These are phyloP conservation scores for Cygnus buccinator DNA, from an alignment of 2,113 vertebrate species.

Conservation along the genomic window DNA sequence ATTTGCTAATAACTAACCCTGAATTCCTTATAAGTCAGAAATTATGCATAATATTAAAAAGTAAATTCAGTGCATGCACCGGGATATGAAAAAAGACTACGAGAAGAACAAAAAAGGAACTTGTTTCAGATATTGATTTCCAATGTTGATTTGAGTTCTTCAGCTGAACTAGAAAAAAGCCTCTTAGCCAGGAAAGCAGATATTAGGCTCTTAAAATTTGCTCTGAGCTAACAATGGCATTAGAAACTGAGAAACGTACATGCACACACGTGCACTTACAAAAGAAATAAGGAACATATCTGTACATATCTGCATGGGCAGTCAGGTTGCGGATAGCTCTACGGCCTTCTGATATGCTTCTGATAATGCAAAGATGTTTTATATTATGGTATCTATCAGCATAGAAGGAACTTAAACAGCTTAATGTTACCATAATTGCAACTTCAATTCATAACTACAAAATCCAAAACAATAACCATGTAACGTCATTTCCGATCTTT, in stretches of 20 bases:
- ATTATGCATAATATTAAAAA: neutral
- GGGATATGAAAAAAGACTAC: neutral
- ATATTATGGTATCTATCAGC: neutral
- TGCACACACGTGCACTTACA: neutral
- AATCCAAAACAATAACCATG: neutral
- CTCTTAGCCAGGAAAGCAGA: neutral
- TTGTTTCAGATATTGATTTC: neutral
- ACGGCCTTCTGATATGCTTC: neutral
- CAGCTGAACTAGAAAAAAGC: neutral
- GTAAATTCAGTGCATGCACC: neutral
- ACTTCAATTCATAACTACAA: neutral
- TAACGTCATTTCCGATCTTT: neutral
- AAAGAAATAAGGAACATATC: neutral
- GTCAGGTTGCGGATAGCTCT: neutral
- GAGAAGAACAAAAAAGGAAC: neutral
- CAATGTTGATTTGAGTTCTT: neutral
- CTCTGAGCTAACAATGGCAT: neutral
- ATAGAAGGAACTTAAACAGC: neutral
- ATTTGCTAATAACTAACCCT: neutral
- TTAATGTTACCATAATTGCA: neutral
- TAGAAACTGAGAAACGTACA: neutral
- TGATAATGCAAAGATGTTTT: neutral
- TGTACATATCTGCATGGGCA: neutral
- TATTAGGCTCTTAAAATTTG: neutral
- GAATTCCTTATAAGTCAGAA: neutral